Percentiles rank a stretch among this genome's conserved stretches.
Evolutionary conservation across 2,888 invertebrate species (phyloP).

Genomic region (Fabriciana adippe): DNA sequence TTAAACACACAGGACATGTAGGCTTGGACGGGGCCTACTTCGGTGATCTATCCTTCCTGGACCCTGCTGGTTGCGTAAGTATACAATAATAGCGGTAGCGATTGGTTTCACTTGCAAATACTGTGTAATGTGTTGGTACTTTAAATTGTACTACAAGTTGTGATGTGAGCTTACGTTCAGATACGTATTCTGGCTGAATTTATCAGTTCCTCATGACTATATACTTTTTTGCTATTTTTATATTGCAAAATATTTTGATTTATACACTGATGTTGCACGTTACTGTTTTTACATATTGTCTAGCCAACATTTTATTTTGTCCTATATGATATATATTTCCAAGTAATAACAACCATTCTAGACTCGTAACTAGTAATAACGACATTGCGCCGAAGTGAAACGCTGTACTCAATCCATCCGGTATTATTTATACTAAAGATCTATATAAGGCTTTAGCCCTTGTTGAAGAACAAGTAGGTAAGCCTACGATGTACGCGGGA

Average conservation of each 20-base stretch:
- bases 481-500: too few relatives aligned
- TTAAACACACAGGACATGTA: slow-evolving; percentile 97
- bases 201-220: too few relatives aligned
- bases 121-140: too few relatives aligned
- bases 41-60: slow-evolving; percentile 91
- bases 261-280: background rate
- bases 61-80: slow-evolving; percentile 71
- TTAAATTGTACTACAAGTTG: too few relatives aligned
- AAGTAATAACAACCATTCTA: background rate
- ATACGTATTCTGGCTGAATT: too few relatives aligned
- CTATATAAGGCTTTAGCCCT: too few relatives aligned
- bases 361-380: background rate
- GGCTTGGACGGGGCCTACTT: slow-evolving; percentile 98
- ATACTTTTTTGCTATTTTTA: too few relatives aligned
- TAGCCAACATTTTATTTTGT: background rate
- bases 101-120: background rate
- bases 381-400: background rate
- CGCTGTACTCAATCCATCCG: background rate
- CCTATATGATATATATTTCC: background rate
- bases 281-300: background rate
- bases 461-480: too few relatives aligned
- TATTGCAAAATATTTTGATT: too few relatives aligned
- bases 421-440: too few relatives aligned
- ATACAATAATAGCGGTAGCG: slow-evolving; percentile 17
- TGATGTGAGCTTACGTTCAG: too few relatives aligned